Percentiles rank a stretch among this genome's conserved stretches.
Conservation (phyloP, 2,888 invertebrate species). For the Polydrusus pterygomalis region DNA sequence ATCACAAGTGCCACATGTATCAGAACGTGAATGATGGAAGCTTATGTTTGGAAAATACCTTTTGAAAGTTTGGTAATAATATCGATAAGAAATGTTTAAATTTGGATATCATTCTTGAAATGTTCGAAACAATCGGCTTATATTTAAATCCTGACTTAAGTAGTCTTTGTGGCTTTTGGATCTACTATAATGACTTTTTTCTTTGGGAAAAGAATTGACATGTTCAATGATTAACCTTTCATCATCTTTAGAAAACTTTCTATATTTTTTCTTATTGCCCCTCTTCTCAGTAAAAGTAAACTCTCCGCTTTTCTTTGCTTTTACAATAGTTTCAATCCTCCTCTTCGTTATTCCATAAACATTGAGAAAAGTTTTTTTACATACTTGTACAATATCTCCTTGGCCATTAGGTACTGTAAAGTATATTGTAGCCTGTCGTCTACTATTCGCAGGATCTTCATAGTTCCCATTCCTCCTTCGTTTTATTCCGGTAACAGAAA, state of each 20-base stretch:
- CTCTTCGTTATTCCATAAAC: constrained; percentile 31
- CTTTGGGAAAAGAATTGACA: constrained; percentile 28
- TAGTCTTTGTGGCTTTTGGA: constrained; percentile 31
- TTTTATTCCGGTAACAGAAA: constrained; percentile 5
- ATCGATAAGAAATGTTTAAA: constrained; percentile 26
- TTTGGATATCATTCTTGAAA: constrained; percentile 27
- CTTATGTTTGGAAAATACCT: constrained; percentile 25
- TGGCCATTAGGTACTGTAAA: constrained; percentile 28
- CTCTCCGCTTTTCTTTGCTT: constrained; percentile 39
- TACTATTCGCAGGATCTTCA: constrained; percentile 17
- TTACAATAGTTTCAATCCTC: constrained; percentile 37
- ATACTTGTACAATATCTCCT: constrained; percentile 25
- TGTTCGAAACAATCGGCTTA: constrained; percentile 26
- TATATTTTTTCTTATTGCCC: constrained; percentile 32
- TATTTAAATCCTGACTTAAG: constrained; percentile 38
- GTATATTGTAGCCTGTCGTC: constrained; percentile 28
- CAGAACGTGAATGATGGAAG: constrained; percentile 14
- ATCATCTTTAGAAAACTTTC: constrained; percentile 33
- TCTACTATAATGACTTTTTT: constrained; percentile 37
- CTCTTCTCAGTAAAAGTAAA: constrained; percentile 34
- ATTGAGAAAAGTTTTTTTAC: constrained; percentile 29
- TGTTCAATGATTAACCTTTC: constrained; percentile 27
- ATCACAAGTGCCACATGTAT: constrained; percentile 14
- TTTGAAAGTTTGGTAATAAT: constrained; percentile 29
- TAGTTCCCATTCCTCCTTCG: constrained; percentile 22